These are phyloP conservation scores for Phoebastria nigripes DNA, from an alignment of 2,797 vertebrate genomes.

Conservation along the genomic window DNA sequence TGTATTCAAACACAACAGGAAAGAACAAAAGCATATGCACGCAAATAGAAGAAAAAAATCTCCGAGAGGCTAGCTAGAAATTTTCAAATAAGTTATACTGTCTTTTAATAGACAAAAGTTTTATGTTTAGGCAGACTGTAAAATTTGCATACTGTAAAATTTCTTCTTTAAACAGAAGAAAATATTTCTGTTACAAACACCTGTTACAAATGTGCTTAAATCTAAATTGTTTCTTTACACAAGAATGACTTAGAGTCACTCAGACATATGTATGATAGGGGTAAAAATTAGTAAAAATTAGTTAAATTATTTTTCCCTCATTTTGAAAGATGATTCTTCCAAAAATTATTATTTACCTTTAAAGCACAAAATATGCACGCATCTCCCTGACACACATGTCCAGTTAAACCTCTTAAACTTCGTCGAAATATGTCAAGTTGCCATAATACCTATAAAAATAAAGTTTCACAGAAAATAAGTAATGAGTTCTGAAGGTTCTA, in stretches of 20 bases:
- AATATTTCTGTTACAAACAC: neutral
- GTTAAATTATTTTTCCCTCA: neutral
- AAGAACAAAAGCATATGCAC: neutral
- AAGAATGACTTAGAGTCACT: neutral
- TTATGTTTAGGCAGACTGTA: neutral
- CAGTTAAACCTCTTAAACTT: constrained; percentile 91
- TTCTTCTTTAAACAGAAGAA: neutral
- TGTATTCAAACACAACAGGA: neutral
- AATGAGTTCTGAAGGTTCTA: neutral
- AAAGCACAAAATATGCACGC: constrained; percentile 97
- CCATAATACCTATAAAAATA: constrained; percentile 87
- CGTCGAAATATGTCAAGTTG: constrained; percentile 96
- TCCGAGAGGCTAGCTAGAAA: neutral
- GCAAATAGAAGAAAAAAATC: neutral
- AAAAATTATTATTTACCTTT: constrained; percentile 81
- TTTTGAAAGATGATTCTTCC: neutral
- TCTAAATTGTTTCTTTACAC: neutral
- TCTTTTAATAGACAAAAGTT: neutral
- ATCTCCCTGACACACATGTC: constrained; percentile 92
- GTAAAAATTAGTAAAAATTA: neutral
- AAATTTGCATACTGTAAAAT: neutral
- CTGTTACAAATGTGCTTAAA: neutral
- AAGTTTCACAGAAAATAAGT: neutral
- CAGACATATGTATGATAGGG: fast-evolving
- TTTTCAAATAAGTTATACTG: neutral